These are phyloP conservation scores for Synanceia verrucosa DNA, from an alignment of 2,797 vertebrate genomes.

Conservation along the genomic window DNA sequence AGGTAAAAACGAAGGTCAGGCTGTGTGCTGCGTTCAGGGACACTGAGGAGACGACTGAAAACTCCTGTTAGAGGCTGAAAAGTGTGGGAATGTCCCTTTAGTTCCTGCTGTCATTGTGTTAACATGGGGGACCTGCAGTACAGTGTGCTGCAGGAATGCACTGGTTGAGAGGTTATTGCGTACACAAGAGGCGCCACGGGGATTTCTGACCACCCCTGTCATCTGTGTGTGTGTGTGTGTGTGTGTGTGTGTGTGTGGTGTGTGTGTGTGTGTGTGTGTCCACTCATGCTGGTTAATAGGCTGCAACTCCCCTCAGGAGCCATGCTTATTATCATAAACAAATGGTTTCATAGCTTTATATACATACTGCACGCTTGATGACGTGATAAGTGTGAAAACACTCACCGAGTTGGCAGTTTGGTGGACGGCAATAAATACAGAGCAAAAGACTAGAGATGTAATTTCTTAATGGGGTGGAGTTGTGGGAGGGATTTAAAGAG, in stretches of 20 bases:
- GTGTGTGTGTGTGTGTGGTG: constrained; percentile 11
- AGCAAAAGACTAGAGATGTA: too few relatives aligned
- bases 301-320: constrained; percentile 11
- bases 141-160: constrained; percentile 59
- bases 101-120: constrained; percentile 34
- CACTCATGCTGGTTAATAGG: constrained; percentile 3
- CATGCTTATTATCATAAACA: constrained; percentile 11
- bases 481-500: too few relatives aligned
- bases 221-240: constrained; percentile 7
- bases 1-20: constrained; percentile 56
- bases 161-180: constrained; percentile 42
- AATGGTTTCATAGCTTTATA: constrained; percentile 14
- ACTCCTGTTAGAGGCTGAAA: constrained; percentile 28
- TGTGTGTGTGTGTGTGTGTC: constrained; percentile 16
- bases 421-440: too few relatives aligned
- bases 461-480: too few relatives aligned
- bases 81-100: constrained; percentile 25
- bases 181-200: constrained; percentile 56
- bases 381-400: too few relatives aligned
- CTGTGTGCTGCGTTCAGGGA: constrained; percentile 40
- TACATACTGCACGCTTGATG: neutral
- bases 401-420: too few relatives aligned
- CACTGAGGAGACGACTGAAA: constrained; percentile 34
- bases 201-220: constrained; percentile 53
- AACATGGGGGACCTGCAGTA: constrained; percentile 27